phyloP scores from a whole-genome alignment of 2,113 vertebrate genomes.

The Thomomys bottae region DNA sequence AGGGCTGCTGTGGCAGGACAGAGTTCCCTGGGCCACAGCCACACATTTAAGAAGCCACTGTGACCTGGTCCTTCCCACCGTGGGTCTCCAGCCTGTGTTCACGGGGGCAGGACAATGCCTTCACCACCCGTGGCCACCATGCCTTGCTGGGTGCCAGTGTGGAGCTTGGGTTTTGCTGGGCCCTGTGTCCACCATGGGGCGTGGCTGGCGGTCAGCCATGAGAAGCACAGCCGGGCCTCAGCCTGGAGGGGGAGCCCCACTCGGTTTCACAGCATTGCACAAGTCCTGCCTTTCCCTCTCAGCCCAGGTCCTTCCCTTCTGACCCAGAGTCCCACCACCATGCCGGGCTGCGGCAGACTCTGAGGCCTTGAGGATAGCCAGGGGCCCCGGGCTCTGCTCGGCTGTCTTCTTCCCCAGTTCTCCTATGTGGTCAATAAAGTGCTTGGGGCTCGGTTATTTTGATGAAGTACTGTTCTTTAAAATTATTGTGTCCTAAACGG shows the following conservation, averaged over 20 bases:
- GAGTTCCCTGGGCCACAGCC: neutral
- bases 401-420: no score
- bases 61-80: neutral
- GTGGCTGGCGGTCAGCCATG: neutral
- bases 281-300: neutral
- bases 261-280: accelerated
- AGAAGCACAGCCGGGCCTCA: neutral
- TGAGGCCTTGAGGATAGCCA: neutral
- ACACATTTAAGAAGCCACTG: neutral
- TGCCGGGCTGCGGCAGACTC: neutral
- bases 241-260: accelerated
- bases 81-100: neutral
- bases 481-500: neutral
- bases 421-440: neutral
- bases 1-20: neutral
- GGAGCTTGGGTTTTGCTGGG: neutral
- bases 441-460: neutral
- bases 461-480: neutral
- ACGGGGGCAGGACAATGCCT: accelerated
- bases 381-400: no score
- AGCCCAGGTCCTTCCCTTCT: accelerated
- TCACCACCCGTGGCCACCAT: neutral
- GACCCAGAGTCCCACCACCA: neutral
- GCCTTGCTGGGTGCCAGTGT: neutral
- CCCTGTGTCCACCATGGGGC: no score